These are phyloP conservation scores for Falco punctatus DNA, from an alignment of 2,113 vertebrate species.

Conservation along the genomic window DNA sequence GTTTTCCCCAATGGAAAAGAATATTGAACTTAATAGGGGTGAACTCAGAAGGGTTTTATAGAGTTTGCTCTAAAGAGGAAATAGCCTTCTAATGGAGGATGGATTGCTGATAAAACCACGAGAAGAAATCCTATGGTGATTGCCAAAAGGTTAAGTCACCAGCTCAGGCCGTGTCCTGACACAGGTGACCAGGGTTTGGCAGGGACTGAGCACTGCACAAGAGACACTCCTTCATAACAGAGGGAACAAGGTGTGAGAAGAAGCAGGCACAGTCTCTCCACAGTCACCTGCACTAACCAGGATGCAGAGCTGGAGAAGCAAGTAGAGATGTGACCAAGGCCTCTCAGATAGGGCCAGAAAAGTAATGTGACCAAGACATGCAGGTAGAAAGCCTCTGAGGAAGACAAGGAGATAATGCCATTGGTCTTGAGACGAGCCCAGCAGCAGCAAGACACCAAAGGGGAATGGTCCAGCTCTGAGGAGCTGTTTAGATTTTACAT, in stretches of 20 bases:
- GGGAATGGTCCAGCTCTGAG: not conserved
- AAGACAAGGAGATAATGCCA: not conserved
- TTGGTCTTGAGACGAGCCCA: not conserved
- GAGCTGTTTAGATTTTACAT: not conserved
- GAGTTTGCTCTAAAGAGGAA: not conserved
- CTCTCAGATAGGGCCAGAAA: not conserved
- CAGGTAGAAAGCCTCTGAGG: not conserved
- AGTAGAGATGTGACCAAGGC: not conserved
- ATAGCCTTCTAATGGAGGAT: not conserved
- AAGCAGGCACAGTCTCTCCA: not conserved
- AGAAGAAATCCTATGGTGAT: not conserved
- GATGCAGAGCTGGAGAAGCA: not conserved
- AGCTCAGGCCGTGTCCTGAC: not conserved
- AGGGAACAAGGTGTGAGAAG: not conserved
- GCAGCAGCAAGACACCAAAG: not conserved
- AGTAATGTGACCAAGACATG: rapidly evolving
- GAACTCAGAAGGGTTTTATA: not conserved
- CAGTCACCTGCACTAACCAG: not conserved
- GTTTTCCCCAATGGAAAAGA: not conserved
- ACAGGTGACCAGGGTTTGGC: not conserved
- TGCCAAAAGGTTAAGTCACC: not conserved
- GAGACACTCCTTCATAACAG: not conserved
- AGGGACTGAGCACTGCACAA: not conserved
- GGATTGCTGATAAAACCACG: not conserved
- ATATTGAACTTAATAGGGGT: rapidly evolving